phyloP scores from a whole-genome alignment of 2,113 vertebrate genomes.

The Leuciscus idus region DNA sequence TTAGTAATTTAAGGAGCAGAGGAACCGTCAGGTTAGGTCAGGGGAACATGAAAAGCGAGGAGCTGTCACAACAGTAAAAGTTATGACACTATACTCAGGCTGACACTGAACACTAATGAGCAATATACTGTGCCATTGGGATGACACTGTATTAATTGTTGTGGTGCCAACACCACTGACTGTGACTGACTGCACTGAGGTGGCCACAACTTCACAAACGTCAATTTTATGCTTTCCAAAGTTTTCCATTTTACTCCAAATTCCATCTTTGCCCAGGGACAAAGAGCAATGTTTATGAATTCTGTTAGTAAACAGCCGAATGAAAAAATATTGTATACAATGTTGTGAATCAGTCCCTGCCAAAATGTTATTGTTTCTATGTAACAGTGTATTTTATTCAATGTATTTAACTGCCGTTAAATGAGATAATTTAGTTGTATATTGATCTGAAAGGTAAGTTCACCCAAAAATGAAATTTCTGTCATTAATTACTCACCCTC shows the following conservation, averaged over 20 bases:
- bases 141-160: not conserved
- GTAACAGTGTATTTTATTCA: not conserved
- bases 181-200: conserved; percentile 21
- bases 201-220: not conserved
- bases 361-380: not conserved
- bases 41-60: not conserved
- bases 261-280: not conserved
- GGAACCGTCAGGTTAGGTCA: not conserved
- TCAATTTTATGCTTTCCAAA: not conserved
- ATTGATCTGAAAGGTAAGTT: no score
- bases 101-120: conserved; percentile 23
- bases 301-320: not conserved
- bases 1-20: conserved; percentile 15
- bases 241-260: not conserved
- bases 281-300: conserved; percentile 2
- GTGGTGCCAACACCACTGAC: not conserved
- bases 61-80: conserved; percentile 21
- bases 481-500: no score
- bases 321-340: no score
- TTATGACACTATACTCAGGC: not conserved
- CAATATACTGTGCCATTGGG: not conserved
- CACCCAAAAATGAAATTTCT: no score
- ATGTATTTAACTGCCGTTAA: no score
- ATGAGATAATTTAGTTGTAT: no score
- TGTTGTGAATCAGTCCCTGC: not conserved